These are phyloP conservation scores for Mactromeris polynyma DNA, from an alignment of 2,888 invertebrate genomes.

Conservation along the genomic window DNA sequence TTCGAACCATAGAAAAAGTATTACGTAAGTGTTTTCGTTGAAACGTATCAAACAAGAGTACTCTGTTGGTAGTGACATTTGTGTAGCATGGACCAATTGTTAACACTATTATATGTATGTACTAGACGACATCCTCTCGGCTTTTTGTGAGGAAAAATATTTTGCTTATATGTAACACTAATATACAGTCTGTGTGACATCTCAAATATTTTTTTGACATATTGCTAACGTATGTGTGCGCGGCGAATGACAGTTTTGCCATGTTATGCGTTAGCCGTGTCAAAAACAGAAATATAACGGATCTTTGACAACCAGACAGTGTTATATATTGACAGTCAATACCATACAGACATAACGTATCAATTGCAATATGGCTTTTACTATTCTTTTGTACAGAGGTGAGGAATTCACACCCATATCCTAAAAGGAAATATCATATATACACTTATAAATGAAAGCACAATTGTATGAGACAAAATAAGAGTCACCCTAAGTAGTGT, in stretches of 20 bases:
- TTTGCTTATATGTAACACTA: too few relatives aligned
- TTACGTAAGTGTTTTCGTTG: too few relatives aligned
- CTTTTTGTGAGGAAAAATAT: too few relatives aligned
- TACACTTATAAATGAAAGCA: background rate
- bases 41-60: too few relatives aligned
- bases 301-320: background rate
- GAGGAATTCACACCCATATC: background rate
- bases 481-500: background rate
- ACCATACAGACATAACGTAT: background rate
- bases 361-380: background rate
- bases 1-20: too few relatives aligned
- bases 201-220: too few relatives aligned
- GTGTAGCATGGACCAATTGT: too few relatives aligned
- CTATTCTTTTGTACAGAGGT: background rate
- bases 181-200: too few relatives aligned
- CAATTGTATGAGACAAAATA: background rate
- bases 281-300: background rate
- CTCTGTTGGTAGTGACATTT: too few relatives aligned
- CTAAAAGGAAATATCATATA: background rate
- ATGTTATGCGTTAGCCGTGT: background rate
- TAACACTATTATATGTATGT: too few relatives aligned
- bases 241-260: background rate
- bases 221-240: too few relatives aligned
- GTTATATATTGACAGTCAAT: background rate
- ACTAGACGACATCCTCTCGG: too few relatives aligned